Percentiles rank a stretch among this genome's conserved stretches.
Evolutionary conservation across 64 coral and sea anemone genomes (phyloP).

Genomic region (Acropora tenuis): DNA sequence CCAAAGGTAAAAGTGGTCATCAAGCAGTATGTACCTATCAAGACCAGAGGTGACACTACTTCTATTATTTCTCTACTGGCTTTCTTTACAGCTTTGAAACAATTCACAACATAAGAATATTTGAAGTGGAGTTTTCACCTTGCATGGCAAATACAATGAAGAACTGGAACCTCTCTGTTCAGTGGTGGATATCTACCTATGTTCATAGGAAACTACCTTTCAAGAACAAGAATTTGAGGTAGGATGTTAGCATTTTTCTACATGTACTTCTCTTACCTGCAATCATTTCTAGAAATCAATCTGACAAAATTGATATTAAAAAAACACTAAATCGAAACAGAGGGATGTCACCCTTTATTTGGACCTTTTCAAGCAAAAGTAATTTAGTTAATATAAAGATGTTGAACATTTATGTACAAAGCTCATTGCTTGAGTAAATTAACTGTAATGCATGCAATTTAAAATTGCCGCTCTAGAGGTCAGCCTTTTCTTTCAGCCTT

Average conservation of each 20-base stretch:
- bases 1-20: no score
- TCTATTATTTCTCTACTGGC: neutral
- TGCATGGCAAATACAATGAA: constrained; percentile 89
- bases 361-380: neutral
- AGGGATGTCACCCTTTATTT: neutral
- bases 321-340: neutral
- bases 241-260: neutral
- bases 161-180: constrained; percentile 98
- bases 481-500: no score
- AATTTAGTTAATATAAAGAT: neutral
- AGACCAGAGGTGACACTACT: no score
- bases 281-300: neutral
- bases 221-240: constrained; percentile 83
- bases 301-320: neutral
- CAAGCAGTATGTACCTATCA: no score
- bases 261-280: neutral
- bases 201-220: constrained; percentile 94
- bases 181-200: constrained; percentile 95
- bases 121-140: constrained; percentile 89
- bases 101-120: constrained; percentile 94
- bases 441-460: neutral
- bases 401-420: no score
- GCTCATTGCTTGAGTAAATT: no score
- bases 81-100: constrained; percentile 79
- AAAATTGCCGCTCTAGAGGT: no score